Conservation (phyloP, 1,140 invertebrate genomes). For the Oedothorax gibbosus region DNA sequence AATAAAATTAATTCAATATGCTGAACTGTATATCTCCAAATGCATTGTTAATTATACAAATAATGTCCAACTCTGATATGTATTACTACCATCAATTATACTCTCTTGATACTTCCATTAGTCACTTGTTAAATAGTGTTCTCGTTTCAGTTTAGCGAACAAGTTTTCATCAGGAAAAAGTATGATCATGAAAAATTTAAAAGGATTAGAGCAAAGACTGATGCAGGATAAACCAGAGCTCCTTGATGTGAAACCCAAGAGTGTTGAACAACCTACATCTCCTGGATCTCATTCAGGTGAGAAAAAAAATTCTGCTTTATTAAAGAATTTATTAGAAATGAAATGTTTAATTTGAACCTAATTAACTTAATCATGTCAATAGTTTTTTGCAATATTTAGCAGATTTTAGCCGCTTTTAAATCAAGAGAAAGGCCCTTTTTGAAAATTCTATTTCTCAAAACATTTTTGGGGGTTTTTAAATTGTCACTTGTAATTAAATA, state of each 20-base stretch:
- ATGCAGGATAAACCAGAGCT: constrained; percentile 52
- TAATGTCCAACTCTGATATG: too few species aligned
- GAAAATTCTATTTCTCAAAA: too few species aligned
- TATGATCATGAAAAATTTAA: constrained; percentile 53
- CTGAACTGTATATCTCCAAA: too few species aligned
- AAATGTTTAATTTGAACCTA: not conserved
- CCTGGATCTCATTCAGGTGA: constrained; percentile 51
- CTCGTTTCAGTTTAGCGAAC: constrained; percentile 45
- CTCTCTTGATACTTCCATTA: too few species aligned
- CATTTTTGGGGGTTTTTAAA: too few species aligned
- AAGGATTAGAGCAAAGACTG: constrained; percentile 47
- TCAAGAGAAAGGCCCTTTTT: too few species aligned
- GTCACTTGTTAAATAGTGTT: too few species aligned
- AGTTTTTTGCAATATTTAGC: not conserved
- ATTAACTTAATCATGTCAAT: not conserved
- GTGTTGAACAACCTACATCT: constrained; percentile 20
- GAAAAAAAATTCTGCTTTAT: not conserved
- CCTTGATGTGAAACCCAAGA: constrained; percentile 51
- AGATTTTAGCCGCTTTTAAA: not conserved
- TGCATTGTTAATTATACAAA: too few species aligned
- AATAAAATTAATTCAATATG: too few species aligned
- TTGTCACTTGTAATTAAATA: too few species aligned
- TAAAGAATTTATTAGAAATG: not conserved
- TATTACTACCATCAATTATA: too few species aligned
- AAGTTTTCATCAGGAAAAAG: constrained; percentile 59